Evolutionary conservation across 2,113 vertebrate genomes (phyloP).

Genomic region (Apus apus): DNA sequence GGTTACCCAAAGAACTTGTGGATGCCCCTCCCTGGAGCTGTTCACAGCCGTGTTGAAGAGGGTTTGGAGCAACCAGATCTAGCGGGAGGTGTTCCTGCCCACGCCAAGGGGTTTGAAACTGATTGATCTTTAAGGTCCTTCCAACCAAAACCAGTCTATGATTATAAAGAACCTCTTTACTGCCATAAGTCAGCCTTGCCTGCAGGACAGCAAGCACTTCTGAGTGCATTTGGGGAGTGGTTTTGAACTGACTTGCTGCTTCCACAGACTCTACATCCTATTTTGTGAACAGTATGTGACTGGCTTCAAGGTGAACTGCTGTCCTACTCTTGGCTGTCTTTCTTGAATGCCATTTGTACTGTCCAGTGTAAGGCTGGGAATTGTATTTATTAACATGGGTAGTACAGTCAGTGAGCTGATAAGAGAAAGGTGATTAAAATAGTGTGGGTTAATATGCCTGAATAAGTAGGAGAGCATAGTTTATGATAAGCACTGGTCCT

Average conservation of each 20-base stretch:
- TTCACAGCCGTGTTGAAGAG: no score
- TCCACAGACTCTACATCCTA: neutral
- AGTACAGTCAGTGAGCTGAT: neutral
- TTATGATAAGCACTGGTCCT: neutral
- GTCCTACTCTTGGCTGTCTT: neutral
- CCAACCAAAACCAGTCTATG: no score
- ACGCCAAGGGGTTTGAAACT: no score
- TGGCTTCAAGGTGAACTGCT: neutral
- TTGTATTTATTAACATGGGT: neutral
- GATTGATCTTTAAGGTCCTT: no score
- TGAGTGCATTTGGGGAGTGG: neutral
- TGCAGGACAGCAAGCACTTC: neutral
- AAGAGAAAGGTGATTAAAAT: neutral
- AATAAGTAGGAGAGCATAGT: neutral
- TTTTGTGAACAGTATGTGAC: neutral
- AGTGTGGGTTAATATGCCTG: neutral
- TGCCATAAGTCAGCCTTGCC: neutral
- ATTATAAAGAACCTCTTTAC: neutral
- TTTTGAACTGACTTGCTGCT: neutral
- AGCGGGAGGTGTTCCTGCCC: no score
- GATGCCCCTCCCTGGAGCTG: no score
- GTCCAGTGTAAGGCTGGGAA: neutral
- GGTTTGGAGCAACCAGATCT: no score
- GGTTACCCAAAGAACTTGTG: no score
- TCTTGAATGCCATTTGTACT: neutral